Percentiles rank a stretch among this genome's conserved stretches.
Conservation (phyloP, 1,140 invertebrate genomes). For the Rhopalosiphum padi region DNA sequence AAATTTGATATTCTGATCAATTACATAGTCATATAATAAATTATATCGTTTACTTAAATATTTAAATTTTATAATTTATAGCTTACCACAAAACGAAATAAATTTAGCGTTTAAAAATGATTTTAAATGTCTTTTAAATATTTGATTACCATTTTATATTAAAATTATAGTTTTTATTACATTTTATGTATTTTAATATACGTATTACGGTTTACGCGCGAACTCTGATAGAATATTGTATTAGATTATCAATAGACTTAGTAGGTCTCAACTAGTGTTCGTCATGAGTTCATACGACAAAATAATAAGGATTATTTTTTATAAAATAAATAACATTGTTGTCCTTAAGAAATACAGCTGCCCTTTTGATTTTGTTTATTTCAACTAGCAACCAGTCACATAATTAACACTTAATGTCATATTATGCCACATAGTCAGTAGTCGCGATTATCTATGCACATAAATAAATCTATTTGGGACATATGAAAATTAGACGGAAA, state of each 20-base stretch:
- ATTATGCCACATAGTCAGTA: background rate
- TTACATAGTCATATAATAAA: background rate
- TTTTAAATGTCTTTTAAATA: background rate
- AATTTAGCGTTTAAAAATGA: background rate
- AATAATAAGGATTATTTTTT: background rate
- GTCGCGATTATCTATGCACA: background rate
- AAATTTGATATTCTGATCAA: background rate
- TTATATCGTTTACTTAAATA: background rate
- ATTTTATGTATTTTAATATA: background rate
- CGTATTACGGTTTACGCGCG: background rate
- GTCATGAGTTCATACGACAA: no score
- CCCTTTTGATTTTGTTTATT: background rate
- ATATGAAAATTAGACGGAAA: background rate
- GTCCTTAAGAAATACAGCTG: background rate
- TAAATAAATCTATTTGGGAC: background rate
- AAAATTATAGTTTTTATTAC: background rate
- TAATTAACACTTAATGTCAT: background rate
- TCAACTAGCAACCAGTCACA: background rate
- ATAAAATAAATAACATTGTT: background rate
- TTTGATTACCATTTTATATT: background rate
- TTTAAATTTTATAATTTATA: background rate
- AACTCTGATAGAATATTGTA: background rate
- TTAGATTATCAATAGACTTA: background rate
- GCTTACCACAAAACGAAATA: background rate
- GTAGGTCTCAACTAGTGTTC: background rate